Base-by-base conservation (phyloP, 2,888 invertebrate species). In the Apeira syringaria region DNA sequence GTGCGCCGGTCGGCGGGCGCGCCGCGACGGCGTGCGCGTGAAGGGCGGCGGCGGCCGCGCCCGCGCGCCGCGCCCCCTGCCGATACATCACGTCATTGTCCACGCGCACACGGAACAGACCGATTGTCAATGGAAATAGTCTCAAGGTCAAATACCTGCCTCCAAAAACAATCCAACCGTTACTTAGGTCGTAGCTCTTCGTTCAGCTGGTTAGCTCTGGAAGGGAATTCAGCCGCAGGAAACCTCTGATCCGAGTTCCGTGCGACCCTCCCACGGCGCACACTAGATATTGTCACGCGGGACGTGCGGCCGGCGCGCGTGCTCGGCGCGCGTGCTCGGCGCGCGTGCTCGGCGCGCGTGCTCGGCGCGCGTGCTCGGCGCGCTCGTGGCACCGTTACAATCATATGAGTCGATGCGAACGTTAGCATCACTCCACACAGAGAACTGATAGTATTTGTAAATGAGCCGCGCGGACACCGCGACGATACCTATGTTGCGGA, bases 21-120 rank as follows among this genome's bases (percentile, higher is more conserved):
- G 91, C 45, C 95, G 91, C 59, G 95, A 96, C 28, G 96, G 95
- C 6, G 94, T 94, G 56, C 96, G 91, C 38, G 94, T 94, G 80
- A 96, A 96, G 47, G 93, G 90, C 28, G 95, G 95, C 45, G 94
- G 94, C 34, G 94, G 92, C 36, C 88, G 72, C 34, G 85, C 82
- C 13, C 92, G 80, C 39, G 90, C 74, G 4, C 93, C 93, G 53
- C 94, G 88, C 17, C 93, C 94, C 70, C 94, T 94, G 27, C 26
- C 49, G 44, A n/a, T n/a, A n/a, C n/a, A n/a, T n/a, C n/a, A n/a
- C n/a, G n/a, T n/a, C n/a, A n/a, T n/a, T n/a, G n/a, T n/a, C n/a
- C n/a, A n/a, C n/a, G n/a, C n/a, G n/a, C n/a, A n/a, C n/a, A n/a
- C n/a, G n/a, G n/a, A n/a, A n/a, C n/a, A n/a, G n/a, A n/a, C n/a